These are phyloP conservation scores for Baryphthengus martii DNA, from an alignment of 2,113 vertebrate species.

Conservation along the genomic window DNA sequence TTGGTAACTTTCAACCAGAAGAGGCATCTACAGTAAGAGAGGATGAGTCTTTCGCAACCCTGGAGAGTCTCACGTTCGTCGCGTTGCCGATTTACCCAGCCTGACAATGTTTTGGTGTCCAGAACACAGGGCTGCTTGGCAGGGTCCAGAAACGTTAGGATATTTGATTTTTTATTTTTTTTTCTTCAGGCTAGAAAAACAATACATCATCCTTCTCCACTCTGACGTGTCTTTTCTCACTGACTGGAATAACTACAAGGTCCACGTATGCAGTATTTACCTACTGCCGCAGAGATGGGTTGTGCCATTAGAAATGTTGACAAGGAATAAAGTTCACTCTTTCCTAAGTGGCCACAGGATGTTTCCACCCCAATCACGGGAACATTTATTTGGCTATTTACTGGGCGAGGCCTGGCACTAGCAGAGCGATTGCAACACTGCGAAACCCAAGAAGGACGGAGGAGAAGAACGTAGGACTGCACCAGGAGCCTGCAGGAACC, in stretches of 20 bases:
- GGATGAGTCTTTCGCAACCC: background rate
- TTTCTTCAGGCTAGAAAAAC: background rate
- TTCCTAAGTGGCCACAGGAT: conserved; percentile 32
- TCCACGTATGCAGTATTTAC: background rate
- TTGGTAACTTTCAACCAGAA: background rate
- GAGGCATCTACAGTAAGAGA: background rate
- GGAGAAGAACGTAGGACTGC: background rate
- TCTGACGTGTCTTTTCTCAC: background rate
- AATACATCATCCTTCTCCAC: background rate
- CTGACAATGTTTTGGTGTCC: background rate
- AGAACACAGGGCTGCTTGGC: background rate
- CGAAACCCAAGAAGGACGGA: background rate
- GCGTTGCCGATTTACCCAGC: background rate
- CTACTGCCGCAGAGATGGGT: background rate
- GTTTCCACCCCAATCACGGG: conserved; percentile 48
- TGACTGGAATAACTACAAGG: background rate
- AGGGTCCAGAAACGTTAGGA: background rate
- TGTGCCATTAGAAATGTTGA: conserved; percentile 12
- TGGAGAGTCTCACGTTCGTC: background rate
- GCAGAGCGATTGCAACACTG: conserved; percentile 1
- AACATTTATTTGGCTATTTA: conserved; percentile 16
- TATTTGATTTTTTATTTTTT: background rate
- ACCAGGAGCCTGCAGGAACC: background rate
- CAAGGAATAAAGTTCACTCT: conserved; percentile 59
- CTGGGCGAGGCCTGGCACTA: conserved; percentile 25